Evolutionary conservation across 2,113 vertebrate species (phyloP).

Genomic region (Myotis yumanensis): DNA sequence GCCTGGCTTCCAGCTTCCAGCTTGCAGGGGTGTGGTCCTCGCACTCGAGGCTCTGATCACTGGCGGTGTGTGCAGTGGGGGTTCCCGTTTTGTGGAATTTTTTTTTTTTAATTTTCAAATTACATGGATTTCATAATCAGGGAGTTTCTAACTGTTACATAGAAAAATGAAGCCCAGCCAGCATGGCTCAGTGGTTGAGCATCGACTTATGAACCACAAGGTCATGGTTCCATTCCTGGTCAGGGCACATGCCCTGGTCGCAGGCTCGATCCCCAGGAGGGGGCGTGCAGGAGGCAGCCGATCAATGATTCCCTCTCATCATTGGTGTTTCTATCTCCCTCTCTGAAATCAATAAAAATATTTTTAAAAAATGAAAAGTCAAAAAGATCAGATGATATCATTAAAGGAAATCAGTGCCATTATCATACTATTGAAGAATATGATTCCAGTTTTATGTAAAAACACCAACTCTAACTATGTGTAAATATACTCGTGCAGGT

Average conservation of each 20-base stretch:
- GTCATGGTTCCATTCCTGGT: too few species aligned
- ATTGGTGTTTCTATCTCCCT: too few species aligned
- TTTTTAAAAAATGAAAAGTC: neutral
- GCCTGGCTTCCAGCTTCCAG: neutral
- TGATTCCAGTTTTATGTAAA: neutral
- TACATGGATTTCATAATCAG: neutral
- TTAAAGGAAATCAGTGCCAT: neutral
- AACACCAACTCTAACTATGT: neutral
- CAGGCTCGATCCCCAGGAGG: too few species aligned
- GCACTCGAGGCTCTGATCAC: rapidly evolving
- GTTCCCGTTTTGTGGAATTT: too few species aligned
- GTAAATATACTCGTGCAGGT: neutral
- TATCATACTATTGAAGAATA: neutral
- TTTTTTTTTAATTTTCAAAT: neutral
- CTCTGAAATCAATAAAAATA: too few species aligned
- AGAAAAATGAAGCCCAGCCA: neutral
- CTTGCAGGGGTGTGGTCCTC: rapidly evolving
- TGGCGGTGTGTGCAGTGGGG: rapidly evolving
- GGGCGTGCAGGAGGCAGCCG: too few species aligned
- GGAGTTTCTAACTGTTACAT: neutral
- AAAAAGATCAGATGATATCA: neutral
- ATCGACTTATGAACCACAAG: too few species aligned
- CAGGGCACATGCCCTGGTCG: too few species aligned
- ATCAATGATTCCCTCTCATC: too few species aligned
- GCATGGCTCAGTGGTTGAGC: too few species aligned